Evolutionary conservation across 2,113 vertebrate genomes (phyloP), one percentile per base, ranked within the genome.

Genomic region (Limnothrissa miodon): DNA sequence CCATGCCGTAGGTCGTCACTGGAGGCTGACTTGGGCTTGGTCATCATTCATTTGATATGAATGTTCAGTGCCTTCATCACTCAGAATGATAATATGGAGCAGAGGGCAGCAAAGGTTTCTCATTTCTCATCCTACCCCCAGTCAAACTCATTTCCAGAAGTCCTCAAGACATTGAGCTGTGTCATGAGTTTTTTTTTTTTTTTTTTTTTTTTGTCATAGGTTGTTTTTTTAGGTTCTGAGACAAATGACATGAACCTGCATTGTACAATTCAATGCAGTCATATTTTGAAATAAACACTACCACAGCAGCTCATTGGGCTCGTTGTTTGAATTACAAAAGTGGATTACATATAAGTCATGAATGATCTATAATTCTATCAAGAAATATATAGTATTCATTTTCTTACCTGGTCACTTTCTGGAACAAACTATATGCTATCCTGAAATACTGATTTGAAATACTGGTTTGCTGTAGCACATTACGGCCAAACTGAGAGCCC

Each of bases 61-160:
- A 17, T 33, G 25, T 74, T 29, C 5, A 39, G 5, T 74, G 33
- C 66, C 66, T 74, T 74, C 33, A 74, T 74, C 62, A 70, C 62
- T 70, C 13, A 36, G 66, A 39, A 2, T 39, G 66, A 74, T 74
- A 39, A 74, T 74, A 39, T 74, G 33, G 29, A 13, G 29, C 11
- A 74, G 29, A 74, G 33, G 13, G 33, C 66, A 36, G 29, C 29
- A 74, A 11, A 74, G 66, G 25, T 74, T 74, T 74, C 33, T 74
- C 66, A 74, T 74, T 74, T 74, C 66, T 74, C 66, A 74, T 74
- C 36, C 36, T 74, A 33, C 66, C 66, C 66, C 13, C 13, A 74
- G 62, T 36, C 29, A 70, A 33, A 13, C 29, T 74, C 66, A 74
- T 74, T 74, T 74, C 29, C 62, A 70, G 33, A 25, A 70, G 25